Conservation (phyloP, 2,888 invertebrate species). For the Norana najaformis region DNA sequence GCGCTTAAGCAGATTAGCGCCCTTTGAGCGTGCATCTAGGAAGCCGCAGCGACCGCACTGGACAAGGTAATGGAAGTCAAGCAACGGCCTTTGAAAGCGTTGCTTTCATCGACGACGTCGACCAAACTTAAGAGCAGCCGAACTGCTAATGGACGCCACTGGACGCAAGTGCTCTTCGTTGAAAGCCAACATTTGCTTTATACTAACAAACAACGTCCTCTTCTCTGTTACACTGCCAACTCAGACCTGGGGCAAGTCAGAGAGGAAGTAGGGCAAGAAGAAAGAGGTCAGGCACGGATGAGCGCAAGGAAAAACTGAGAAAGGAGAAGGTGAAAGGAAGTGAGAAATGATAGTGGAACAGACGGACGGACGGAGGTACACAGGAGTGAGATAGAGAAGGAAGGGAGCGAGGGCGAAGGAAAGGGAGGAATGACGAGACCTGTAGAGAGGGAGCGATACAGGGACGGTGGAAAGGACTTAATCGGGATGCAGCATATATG, state of each 20-base stretch:
- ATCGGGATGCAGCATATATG: not conserved
- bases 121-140: not conserved
- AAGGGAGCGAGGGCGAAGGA: not conserved
- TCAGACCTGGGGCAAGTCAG: too few relatives aligned
- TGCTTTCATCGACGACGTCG: not conserved
- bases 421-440: too few relatives aligned
- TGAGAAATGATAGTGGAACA: not conserved
- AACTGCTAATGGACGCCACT: not conserved
- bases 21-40: not conserved
- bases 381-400: not conserved
- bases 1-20: not conserved
- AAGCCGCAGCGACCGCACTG: not conserved
- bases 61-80: not conserved
- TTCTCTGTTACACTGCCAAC: not conserved
- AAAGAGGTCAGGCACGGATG: not conserved
- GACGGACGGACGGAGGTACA: not conserved
- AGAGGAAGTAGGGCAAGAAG: not conserved
- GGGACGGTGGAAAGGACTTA: too few relatives aligned
- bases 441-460: too few relatives aligned
- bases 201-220: not conserved
- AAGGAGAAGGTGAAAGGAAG: not conserved
- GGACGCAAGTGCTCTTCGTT: not conserved
- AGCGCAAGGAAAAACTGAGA: not conserved
- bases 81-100: not conserved
- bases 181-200: slow-evolving; percentile 5